Percentiles rank a stretch among this genome's conserved stretches.
Conservation (phyloP, 53 echinoderm and acorn worm species). For the Echinarachnius parma region DNA sequence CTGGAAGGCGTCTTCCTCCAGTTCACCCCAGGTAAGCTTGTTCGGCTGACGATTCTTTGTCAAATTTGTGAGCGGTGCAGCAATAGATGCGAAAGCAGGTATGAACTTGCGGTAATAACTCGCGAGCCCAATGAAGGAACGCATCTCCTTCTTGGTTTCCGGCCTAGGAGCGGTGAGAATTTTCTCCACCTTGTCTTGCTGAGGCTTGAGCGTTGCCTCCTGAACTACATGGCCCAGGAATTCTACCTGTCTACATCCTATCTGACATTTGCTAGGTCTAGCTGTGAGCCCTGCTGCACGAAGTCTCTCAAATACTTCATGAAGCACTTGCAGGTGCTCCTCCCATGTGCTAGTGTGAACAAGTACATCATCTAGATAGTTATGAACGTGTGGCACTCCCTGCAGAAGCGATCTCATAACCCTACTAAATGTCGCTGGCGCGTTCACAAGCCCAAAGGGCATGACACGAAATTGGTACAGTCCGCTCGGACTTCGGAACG, state of each 20-base stretch:
- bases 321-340: conserved; percentile 37
- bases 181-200: conserved; percentile 31
- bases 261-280: conserved; percentile 53
- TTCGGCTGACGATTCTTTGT: conserved; percentile 58
- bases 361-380: conserved; percentile 41
- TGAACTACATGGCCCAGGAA: conserved; percentile 53
- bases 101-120: conserved; percentile 55
- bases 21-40: conserved; percentile 45
- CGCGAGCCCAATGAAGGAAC: conserved; percentile 52
- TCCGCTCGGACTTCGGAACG: conserved; percentile 36
- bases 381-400: conserved; percentile 18
- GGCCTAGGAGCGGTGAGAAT: conserved; percentile 38
- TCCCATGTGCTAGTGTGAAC: conserved; percentile 49
- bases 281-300: conserved; percentile 45
- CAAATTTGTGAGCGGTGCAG: conserved; percentile 58
- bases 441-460: conserved; percentile 63
- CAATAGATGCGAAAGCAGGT: conserved; percentile 47
- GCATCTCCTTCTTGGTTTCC: conserved; percentile 56
- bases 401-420: conserved; percentile 35
- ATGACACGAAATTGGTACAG: conserved; percentile 43
- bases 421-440: conserved; percentile 52
- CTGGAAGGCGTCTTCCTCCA: conserved; percentile 47
- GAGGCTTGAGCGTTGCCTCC: conserved; percentile 34
- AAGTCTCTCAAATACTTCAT: conserved; percentile 41
- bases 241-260: conserved; percentile 46